Base-by-base conservation (phyloP, 2,113 vertebrate species). In the Scophthalmus maximus region DNA sequence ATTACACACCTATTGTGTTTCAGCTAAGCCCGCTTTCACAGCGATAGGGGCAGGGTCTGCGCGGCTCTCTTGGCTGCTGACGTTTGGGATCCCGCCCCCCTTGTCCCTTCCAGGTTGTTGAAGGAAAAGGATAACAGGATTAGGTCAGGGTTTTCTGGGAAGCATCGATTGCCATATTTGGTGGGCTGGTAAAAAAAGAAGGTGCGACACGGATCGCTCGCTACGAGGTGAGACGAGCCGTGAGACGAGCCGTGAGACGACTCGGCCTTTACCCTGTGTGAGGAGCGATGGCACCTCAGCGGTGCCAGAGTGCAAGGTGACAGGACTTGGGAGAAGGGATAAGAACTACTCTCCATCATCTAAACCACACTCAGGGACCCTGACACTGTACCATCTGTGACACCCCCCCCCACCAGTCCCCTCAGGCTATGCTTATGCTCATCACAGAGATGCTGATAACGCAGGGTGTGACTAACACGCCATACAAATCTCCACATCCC, bases 1-100 rank as follows among this genome's bases (percentile, higher is more conserved):
- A 97, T 98, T 97, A 97, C 96, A 97, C 96, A 96, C 96, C 95
- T 96, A 97, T 98, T 97, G 96, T 97, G 95, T 92, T 89, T 71
- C 85, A 87, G 94, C 94, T 98, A 96, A 98, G 93, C 96, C 93
- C 87, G 90, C 95, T 94, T 96, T 96, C 95, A 93, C 94, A 93
- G 94, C 76, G 60, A 93, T 92, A 91, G 91, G 94, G 94, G 93
- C 83, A 92, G 92, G 90, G 92, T 90, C 92, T 91, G 93, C 91
- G 88, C 85, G 75, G 95, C 94, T 93, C 92, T 94, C 92, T 93
- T 92, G 92, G 94, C 93, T 92, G 87, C 89, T 79, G 87, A 85
- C 95, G 92, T 94, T 94, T 93, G 84, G 88, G 90, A 85, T 90
- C 91, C 93, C 84, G 87, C 92, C 94, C 93, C 87, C 93, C 87